Base-by-base conservation (phyloP, 2,113 vertebrate genomes). In the Alaudala cheleensis region DNA sequence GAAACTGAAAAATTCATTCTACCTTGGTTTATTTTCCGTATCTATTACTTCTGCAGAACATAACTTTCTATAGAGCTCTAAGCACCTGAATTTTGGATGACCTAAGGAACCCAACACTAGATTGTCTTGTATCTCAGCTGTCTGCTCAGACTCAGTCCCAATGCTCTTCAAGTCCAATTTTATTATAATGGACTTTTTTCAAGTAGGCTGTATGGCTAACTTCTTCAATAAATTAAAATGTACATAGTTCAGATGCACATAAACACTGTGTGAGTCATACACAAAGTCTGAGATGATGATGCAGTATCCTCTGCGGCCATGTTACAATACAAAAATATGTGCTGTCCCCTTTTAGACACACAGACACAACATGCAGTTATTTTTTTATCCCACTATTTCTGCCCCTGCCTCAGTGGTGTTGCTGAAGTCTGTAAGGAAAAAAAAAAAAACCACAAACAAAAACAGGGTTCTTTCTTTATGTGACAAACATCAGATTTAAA, bases 81-180 rank as follows among this genome's bases (percentile, higher is more conserved):
- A 85, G 50, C 37, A 92, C 31, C 71, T 95, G 88, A 94, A 94
- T 83, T 88, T 92, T 79, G 56, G n/a, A 77, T 93, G 76, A 94
- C 69, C 23, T 81, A 58, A 90, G 88, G 40, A 94, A 49, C 25
- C 18, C 67, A 66, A 80, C 5, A 51, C 14, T 84, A 20, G 14
- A 71, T 92, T 90, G 81, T 83, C 76, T 88, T 90, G 67, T 37
- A 37, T 8, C 37, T 88, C 90, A 94, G 76, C 49, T 90, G 29
- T 73, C 86, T 94, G 51, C 34, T 88, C 51, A 88, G 16, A 22
- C 47, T 50, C 50, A 70, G 22, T 29, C 74, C 49, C 82, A 66
- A 21, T 22, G 51, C 49, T 84, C 49, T 71, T 74, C 40, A 77
- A 60, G 47, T 66, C 74, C 56, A 51, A 45, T 34, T 15, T 81